A percentile compares a stretch with the other conserved stretches of the same genome.
Conservation (phyloP, 2,888 invertebrate genomes). For the Ecliptopera silaceata region DNA sequence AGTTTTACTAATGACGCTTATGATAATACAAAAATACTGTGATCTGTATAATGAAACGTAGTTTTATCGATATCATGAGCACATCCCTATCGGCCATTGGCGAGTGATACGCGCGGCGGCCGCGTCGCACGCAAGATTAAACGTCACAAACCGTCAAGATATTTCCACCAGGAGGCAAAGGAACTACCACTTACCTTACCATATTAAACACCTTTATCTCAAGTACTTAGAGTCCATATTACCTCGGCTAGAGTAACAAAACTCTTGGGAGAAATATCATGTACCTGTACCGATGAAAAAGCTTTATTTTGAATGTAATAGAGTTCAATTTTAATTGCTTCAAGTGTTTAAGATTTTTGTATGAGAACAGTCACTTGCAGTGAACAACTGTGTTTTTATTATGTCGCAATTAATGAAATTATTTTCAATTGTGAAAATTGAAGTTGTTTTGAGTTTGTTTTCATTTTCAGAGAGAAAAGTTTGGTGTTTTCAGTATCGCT, state of each 20-base stretch:
- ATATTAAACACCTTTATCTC: conserved; percentile 39
- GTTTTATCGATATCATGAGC: conserved; percentile 28
- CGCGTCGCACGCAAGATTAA: conserved; percentile 81
- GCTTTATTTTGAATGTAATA: conserved; percentile 3
- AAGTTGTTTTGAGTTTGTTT: conserved; percentile 24
- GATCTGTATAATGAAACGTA: not conserved
- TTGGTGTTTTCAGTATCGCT: conserved; percentile 1
- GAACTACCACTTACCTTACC: conserved; percentile 45
- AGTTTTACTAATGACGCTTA: not conserved
- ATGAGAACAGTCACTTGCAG: conserved; percentile 65
- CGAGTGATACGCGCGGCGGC: conserved; percentile 77
- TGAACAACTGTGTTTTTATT: conserved; percentile 53
- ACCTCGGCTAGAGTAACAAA: not conserved
- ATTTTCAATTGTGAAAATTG: conserved; percentile 33
- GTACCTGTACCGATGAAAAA: conserved; percentile 7
- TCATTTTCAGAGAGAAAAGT: conserved; percentile 13
- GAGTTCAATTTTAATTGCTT: conserved; percentile 8
- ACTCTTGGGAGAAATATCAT: conserved; percentile 24
- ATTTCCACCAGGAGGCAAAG: conserved; percentile 53
- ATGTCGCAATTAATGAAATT: conserved; percentile 51
- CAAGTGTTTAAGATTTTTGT: conserved; percentile 34
- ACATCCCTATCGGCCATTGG: conserved; percentile 57
- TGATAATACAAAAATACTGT: no score
- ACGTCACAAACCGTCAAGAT: conserved; percentile 79
- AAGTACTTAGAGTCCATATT: conserved; percentile 42